These are phyloP conservation scores for Catharus ustulatus DNA, from an alignment of 2,797 vertebrate species.

Conservation along the genomic window DNA sequence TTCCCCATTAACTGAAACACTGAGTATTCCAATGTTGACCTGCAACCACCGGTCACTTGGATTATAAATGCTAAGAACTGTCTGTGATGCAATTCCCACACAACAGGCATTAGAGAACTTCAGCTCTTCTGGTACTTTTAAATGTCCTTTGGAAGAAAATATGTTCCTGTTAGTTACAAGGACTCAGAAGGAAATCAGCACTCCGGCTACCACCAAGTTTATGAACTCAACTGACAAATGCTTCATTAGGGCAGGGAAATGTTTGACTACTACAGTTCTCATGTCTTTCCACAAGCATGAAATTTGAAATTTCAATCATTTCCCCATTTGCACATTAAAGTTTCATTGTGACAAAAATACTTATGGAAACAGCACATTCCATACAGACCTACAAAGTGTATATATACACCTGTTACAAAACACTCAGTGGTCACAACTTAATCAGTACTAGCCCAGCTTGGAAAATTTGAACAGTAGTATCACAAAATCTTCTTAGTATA, in stretches of 20 bases:
- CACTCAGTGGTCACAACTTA: neutral
- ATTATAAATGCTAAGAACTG: constrained; percentile 88
- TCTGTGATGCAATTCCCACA: constrained; percentile 93
- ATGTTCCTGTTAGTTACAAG: neutral
- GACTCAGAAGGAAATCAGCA: neutral
- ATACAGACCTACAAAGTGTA: neutral
- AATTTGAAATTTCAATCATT: neutral
- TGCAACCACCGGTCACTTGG: constrained; percentile 93
- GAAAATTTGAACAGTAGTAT: neutral
- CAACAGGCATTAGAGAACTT: constrained; percentile 91
- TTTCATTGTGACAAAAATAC: neutral
- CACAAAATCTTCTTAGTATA: neutral
- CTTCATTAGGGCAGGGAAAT: neutral
- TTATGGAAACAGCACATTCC: neutral
- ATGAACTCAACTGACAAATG: neutral
- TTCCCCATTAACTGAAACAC: constrained; percentile 87
- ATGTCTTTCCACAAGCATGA: neutral
- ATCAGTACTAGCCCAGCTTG: neutral
- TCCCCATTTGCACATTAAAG: neutral
- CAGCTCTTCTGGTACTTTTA: constrained; percentile 91
- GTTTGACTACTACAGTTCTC: neutral
- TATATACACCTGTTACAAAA: neutral
- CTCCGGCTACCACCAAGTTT: neutral
- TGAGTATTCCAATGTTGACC: constrained; percentile 83
- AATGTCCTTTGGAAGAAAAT: constrained; percentile 75